A percentile compares a stretch with the other conserved stretches of the same genome.
Conservation (phyloP, 2,113 vertebrate genomes). For the Sterna hirundo region DNA sequence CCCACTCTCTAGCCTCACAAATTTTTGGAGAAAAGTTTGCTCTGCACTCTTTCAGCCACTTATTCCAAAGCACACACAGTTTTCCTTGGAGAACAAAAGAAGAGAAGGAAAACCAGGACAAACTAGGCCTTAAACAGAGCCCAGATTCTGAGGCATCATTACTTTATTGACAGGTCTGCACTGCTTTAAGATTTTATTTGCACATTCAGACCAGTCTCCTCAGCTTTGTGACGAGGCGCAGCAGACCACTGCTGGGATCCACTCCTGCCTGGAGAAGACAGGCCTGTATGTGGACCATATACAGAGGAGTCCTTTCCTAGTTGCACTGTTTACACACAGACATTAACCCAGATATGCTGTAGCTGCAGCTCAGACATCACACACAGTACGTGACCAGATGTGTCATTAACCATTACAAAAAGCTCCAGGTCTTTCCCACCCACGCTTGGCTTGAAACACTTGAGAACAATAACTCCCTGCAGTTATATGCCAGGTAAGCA, state of each 20-base stretch:
- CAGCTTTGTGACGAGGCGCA: background rate
- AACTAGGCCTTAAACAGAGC: background rate
- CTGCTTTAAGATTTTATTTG: background rate
- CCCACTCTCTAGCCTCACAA: background rate
- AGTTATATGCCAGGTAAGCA: background rate
- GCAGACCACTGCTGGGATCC: background rate
- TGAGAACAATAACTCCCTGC: conserved; percentile 3
- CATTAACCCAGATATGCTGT: background rate
- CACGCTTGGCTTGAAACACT: conserved; percentile 2
- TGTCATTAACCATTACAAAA: background rate
- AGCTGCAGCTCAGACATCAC: background rate
- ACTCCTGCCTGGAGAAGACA: background rate
- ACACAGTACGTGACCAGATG: background rate
- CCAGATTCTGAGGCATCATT: background rate
- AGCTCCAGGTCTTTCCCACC: conserved; percentile 20
- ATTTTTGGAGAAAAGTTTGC: background rate
- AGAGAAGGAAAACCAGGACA: background rate
- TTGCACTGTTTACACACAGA: background rate
- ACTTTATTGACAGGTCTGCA: background rate
- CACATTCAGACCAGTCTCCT: background rate
- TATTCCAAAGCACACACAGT: background rate
- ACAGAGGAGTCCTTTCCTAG: background rate
- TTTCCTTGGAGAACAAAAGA: background rate
- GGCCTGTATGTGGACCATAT: background rate
- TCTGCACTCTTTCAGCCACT: background rate